Base-by-base conservation (phyloP, 2,113 vertebrate genomes). In the Pelvicachromis taeniatus region DNA sequence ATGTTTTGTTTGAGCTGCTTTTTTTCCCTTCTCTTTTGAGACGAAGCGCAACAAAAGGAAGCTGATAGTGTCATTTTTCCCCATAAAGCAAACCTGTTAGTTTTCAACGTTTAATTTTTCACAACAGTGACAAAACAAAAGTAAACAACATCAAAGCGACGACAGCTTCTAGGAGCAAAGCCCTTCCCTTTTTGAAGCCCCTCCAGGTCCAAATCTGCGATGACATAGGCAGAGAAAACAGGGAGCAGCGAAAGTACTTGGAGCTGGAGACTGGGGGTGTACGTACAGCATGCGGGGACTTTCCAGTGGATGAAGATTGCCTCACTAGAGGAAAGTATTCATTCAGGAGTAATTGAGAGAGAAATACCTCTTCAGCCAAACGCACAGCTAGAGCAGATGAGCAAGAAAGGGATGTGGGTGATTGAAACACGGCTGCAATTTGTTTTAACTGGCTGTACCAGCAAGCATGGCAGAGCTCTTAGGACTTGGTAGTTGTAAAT, bases 381-480 rank as follows among this genome's bases (percentile, higher is more conserved):
- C 87, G 54, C 81, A 40, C 17, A 21, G 86, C 77, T 83, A 10
- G 79, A 89, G 93, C 90, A 80, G 90, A 93, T 89, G 92, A 93
- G 92, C 80, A 89, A 86, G 78, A 80, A 90, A 88, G 88, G 85
- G 91, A 90, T 91, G 91, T 88, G 87, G 87, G 87, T 91, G 92
- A 95, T 93, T 95, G 94, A 95, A 94, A 92, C 94, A 92, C 77
- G 90, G 93, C 91, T 80, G 92, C 94, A 91, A 95, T 96, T 95
- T 96, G 95, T 95, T 96, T 96, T 93, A 96, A 94, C 95, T 95
- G 95, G 95, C 95, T 94, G 90, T 92, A 94, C 94, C 95, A 95
- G 95, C 94, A 95, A 96, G 94, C 92, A 93, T 88, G 92, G 93
- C 82, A 89, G 92, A 93, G 91, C 94, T 93, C 89, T 94, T 79